These are phyloP conservation scores for Salminus brasiliensis DNA, from an alignment of 2,113 vertebrate species.

Conservation along the genomic window DNA sequence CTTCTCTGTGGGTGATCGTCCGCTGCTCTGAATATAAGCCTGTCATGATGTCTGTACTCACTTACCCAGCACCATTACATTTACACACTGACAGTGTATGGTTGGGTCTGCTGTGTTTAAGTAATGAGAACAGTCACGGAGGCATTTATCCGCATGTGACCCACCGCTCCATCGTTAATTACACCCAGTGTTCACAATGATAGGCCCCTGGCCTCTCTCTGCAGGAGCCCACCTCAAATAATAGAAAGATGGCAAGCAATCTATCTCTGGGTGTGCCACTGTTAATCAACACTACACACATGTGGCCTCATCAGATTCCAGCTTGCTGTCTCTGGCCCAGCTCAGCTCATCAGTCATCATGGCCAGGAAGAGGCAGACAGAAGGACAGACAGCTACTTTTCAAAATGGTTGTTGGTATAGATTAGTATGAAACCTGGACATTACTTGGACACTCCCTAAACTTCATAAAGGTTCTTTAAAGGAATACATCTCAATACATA, in stretches of 20 bases:
- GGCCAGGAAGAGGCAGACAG: not conserved
- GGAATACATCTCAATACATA: too few species aligned
- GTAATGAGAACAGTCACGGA: slow-evolving; percentile 69
- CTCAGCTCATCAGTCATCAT: not conserved
- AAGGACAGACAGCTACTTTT: not conserved
- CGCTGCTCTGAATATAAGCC: slow-evolving; percentile 58
- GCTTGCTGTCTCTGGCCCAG: not conserved
- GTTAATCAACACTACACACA: slow-evolving; percentile 71
- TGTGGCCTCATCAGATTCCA: slow-evolving; percentile 13
- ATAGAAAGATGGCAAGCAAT: slow-evolving; percentile 71
- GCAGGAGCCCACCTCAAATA: slow-evolving; percentile 59
- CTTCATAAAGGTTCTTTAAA: too few species aligned
- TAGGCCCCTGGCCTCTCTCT: slow-evolving; percentile 64
- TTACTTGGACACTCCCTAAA: too few species aligned
- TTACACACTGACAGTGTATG: slow-evolving; percentile 64
- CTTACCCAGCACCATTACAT: slow-evolving; percentile 63
- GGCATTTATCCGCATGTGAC: slow-evolving; percentile 72
- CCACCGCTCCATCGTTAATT: slow-evolving; percentile 74
- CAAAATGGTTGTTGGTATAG: too few species aligned
- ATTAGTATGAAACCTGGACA: too few species aligned
- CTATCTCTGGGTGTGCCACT: slow-evolving; percentile 64
- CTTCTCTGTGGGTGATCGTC: slow-evolving; percentile 52
- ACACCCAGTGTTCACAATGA: slow-evolving; percentile 53
- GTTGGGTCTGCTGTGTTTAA: slow-evolving; percentile 66
- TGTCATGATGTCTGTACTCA: slow-evolving; percentile 58